Evolutionary conservation across 2,113 vertebrate genomes (phyloP), one percentile per base, ranked within the genome.

Genomic region (Myiozetetes cayanensis): DNA sequence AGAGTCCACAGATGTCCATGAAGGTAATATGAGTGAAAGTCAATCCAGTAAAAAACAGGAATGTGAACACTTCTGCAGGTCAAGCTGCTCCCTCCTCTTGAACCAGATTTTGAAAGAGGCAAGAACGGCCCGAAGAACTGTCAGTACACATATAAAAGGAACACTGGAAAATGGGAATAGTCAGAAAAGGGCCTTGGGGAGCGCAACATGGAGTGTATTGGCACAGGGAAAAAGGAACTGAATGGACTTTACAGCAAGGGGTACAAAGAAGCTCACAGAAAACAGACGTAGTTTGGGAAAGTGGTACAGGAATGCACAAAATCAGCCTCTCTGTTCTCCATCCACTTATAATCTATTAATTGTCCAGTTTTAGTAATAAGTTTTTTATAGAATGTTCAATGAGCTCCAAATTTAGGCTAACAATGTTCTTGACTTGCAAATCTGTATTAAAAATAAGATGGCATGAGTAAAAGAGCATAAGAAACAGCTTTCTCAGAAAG

Each of bases 401-500:
- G 15, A 81, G 5, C 12, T 85, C 35, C 3, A 3, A 75, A 83
- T 49, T 73, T 55, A 68, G 31, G 18, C 14, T 90, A 50, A 46
- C 2, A 6, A 9, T 2, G 1, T 10, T 22, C 10, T 44, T 50
- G 18, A 41, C 37, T 49, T 20, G 8, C 8, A 90, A 86, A 66
- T 46, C 53, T 66, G 4, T 0, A 0, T n/a, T 49, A 35, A 53
- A 55, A 73, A 25, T 27, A 52, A n/a, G 6, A 47, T n/a, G 2
- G 28, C 14, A 10, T 35, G 19, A 70, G 3, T 27, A 44, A 50
- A 74, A 49, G 3, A 47, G 10, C 28, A 41, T 19, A 8, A 77
- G n/a, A 66, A 88, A 58, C 6, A 56, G 12, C 11, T 79, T 86
- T 80, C 14, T 44, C 27, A n/a, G 31, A 66, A 94, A 86, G 12